These are phyloP conservation scores for Glaucopsyche alexis DNA, from an alignment of 2,888 invertebrate species.

Conservation along the genomic window DNA sequence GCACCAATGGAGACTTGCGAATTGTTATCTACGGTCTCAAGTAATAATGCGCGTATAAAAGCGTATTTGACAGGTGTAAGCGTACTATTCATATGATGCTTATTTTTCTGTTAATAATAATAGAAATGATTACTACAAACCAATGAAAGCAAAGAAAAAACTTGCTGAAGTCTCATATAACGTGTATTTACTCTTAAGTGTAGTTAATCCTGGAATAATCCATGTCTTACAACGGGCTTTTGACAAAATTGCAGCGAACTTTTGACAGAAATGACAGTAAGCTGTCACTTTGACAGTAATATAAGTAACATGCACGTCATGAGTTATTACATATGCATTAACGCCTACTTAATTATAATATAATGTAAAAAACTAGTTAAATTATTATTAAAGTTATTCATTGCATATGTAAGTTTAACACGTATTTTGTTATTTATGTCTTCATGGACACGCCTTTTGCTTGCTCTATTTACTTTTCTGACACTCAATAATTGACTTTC, in stretches of 20 bases:
- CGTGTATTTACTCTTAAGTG: background rate
- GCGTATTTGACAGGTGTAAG: too few relatives aligned
- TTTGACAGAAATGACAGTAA: slow-evolving; percentile 4
- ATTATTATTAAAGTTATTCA: slow-evolving; percentile 16
- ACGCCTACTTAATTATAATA: slow-evolving; percentile 23
- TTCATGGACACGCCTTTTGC: slow-evolving; percentile 23
- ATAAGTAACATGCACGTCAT: background rate
- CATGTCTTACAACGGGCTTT: slow-evolving; percentile 5
- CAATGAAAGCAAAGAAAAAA: background rate
- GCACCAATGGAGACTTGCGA: too few relatives aligned
- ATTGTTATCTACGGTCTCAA: too few relatives aligned
- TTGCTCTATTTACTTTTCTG: slow-evolving; percentile 31
- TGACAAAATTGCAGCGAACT: slow-evolving; percentile 4
- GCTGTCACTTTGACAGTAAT: slow-evolving; percentile 15
- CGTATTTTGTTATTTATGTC: slow-evolving; percentile 27
- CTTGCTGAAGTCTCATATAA: background rate
- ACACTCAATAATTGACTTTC: slow-evolving; percentile 27
- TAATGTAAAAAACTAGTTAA: background rate
- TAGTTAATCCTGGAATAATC: background rate
- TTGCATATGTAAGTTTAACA: slow-evolving; percentile 11
- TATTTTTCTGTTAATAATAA: too few relatives aligned
- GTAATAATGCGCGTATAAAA: too few relatives aligned
- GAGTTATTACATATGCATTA: slow-evolving; percentile 18
- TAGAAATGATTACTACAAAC: background rate
- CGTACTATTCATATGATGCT: too few relatives aligned